Base-by-base conservation (phyloP, 1,140 invertebrate species). In the Oncopodura yosiiana region DNA sequence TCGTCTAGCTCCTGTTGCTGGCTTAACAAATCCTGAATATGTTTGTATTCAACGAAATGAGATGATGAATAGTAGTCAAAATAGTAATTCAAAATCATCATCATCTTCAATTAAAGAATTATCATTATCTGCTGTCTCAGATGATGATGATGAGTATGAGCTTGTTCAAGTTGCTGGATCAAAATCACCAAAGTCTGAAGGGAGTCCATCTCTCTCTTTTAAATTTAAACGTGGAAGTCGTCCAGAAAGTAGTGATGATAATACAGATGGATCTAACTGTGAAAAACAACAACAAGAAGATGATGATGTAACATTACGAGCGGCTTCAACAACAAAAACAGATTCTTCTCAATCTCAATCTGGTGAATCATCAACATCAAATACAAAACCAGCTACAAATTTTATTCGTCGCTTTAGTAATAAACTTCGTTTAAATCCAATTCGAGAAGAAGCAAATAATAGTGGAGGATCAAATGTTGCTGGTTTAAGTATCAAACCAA, bases 331-430 rank as follows among this genome's bases (percentile, higher is more conserved):
- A 29, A 23, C 30, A 21, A 16, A 19, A 46, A 21, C 32, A 24
- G 27, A 30, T 27, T 34, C 44, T 32, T 21, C 27, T 46, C 8
- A 46, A 46, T 46, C 29, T 46, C 21, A 30, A 27, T 21, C 18
- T 19, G 0, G 23, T 18, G 3, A 32, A 30, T 21, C 34, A 16
- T 0, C 26, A 19, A 24, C 48, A 6, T 6, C 5, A 45, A 45
- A 19, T 5, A 27, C 8, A 24, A 19, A 49, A n/a, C 19, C 26
- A 11, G 18, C 11, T 5, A 43, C 41, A 30, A 52, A 29, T 24
- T 59, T 59, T 53, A 41, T 62, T 24, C 43, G 53, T 12, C 53
- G 54, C 8, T 30, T 62, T 21, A 59, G 56, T 52, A 38, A 49
- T 27, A 62, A 53, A 49, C 39, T 62, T 29, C 24, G 53, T 11